Evolutionary conservation across 1,140 invertebrate species (phyloP), one percentile per base, ranked within the genome.

Genomic region (Stegodyphus dumicola): DNA sequence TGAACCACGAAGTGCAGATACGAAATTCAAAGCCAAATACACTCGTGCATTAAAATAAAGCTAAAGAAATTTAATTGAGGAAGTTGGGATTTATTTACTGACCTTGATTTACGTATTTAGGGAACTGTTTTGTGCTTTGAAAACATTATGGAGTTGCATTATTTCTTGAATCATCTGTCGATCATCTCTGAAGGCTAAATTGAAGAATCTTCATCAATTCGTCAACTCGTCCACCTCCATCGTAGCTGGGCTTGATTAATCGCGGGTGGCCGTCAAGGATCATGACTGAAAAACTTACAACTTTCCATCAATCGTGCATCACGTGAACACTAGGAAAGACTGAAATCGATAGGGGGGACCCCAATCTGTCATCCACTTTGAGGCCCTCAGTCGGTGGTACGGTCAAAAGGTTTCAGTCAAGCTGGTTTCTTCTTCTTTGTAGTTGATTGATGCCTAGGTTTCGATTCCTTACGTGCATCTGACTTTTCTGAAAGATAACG

Each of bases 361-460:
- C 71, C 80, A 83, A 75, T 83, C 80, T 83, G 80, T 83, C 80
- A 83, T 53, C 64, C 75, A 64, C 70, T 66, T 83, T 71, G 75
- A 75, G 17, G 7, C 7, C 13, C 67, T 33, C 78, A 56, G 66
- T 64, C 69, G 13, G n/a, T 49, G 80, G 60, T 73, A 17, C 6
- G 49, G 60, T 75, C 80, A 75, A 74, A 67, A 75, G 73, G 73
- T 74, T 33, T 51, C n/a, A 10, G 3, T 49, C 69, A 81, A 51
- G 53, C 67, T 33, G 33, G 56, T 60, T 60, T 15, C 56, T 60
- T 60, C 56, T 60, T 5, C 15, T 60, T 60, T 11, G 1, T 11
- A 5, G 15, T 60, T 60, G 56, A 60, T 60, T 60, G 56, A 60
- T 60, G 15, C 9, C 9, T 15, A 9, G 56, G 56, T 15, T 60